Evolutionary conservation across 2,113 vertebrate species (phyloP).

Genomic region (Scatophagus argus): DNA sequence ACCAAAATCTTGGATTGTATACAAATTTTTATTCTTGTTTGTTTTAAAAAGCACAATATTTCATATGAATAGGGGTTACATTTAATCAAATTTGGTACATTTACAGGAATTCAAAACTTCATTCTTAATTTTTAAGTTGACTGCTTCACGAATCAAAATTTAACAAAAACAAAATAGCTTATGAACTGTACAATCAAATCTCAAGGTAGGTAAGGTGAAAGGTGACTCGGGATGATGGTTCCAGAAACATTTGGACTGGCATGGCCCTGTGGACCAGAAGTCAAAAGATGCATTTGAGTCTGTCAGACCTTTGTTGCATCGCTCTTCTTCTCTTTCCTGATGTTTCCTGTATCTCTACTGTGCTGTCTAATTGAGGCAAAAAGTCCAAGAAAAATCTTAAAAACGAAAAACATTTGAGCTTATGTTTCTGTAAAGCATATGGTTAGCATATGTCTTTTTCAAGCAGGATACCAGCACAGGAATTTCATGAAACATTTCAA

Average conservation of each 20-base stretch:
- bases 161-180: conserved; percentile 80
- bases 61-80: conserved; percentile 67
- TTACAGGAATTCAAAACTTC: conserved; percentile 78
- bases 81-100: conserved; percentile 75
- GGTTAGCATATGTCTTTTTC: conserved; percentile 65
- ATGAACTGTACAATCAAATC: conserved; percentile 84
- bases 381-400: conserved; percentile 8
- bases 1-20: conserved; percentile 51
- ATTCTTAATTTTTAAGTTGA: conserved; percentile 67
- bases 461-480: conserved; percentile 67
- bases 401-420: conserved; percentile 70
- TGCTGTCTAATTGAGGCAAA: conserved; percentile 32
- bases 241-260: conserved; percentile 33
- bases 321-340: conserved; percentile 10
- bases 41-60: conserved; percentile 75
- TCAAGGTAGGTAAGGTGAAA: conserved; percentile 62
- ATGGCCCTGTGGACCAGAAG: conserved; percentile 6
- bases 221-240: conserved; percentile 49
- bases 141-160: conserved; percentile 70
- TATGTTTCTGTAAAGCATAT: conserved; percentile 77
- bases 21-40: conserved; percentile 81
- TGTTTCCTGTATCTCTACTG: conserved; percentile 45
- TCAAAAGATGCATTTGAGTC: neutral
- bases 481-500: conserved; percentile 69
- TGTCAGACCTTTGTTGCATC: conserved; percentile 39